Conservation (phyloP, 2,888 invertebrate genomes). For the Saturnia pavonia region DNA sequence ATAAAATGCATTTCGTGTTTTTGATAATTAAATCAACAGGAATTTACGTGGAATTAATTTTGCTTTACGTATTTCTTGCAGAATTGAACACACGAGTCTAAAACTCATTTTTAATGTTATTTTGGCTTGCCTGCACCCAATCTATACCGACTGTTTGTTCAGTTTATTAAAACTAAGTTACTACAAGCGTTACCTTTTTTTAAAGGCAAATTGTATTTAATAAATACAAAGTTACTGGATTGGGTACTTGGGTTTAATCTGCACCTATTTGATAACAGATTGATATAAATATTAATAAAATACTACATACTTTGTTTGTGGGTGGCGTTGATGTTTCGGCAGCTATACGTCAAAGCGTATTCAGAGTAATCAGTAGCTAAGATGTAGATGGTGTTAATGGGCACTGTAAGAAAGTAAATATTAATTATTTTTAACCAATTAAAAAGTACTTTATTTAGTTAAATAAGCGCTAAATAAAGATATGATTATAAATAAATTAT, state of each 20-base stretch:
- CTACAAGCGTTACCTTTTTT: no score
- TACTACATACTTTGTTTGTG: slow-evolving; percentile 58
- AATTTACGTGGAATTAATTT: no score
- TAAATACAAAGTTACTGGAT: no score
- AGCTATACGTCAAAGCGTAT: slow-evolving; percentile 84
- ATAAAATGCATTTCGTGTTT: no score
- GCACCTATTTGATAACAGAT: background rate
- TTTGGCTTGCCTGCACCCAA: background rate
- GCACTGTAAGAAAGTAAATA: slow-evolving; percentile 43
- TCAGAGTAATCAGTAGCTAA: slow-evolving; percentile 84
- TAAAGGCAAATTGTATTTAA: no score
- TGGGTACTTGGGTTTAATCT: background rate
- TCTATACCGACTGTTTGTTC: background rate
- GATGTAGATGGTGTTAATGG: slow-evolving; percentile 77
- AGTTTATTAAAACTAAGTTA: background rate
- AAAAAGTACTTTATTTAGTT: background rate
- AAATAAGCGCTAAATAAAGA: background rate
- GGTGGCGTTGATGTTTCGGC: slow-evolving; percentile 54
- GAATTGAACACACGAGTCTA: background rate
- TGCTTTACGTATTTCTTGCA: background rate
- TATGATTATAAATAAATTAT: no score
- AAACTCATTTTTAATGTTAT: background rate
- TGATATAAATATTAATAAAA: background rate
- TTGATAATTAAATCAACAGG: no score
- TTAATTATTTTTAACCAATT: slow-evolving; percentile 4